Evolutionary conservation across 2,797 vertebrate species (phyloP).

Genomic region (Bryconaethiops microstoma): DNA sequence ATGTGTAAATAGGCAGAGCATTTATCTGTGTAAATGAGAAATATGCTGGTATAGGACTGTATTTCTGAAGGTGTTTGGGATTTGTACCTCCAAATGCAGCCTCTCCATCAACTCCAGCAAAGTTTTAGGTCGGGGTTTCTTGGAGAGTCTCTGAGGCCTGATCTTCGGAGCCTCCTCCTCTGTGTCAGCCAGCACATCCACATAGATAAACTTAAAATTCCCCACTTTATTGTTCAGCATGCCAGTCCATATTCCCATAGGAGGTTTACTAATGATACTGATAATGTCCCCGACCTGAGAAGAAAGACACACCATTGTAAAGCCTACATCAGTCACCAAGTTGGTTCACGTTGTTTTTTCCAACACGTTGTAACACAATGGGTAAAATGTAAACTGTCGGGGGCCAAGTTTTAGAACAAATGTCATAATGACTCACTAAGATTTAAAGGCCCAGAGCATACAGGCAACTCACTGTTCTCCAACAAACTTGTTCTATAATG

Average conservation of each 20-base stretch:
- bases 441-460: too few relatives aligned
- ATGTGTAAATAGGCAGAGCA: background rate
- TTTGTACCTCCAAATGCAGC: conserved; percentile 87
- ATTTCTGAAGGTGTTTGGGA: background rate
- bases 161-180: conserved; percentile 77
- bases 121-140: conserved; percentile 81
- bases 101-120: conserved; percentile 88
- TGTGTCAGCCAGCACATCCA: conserved; percentile 84
- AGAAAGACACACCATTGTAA: background rate
- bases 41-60: background rate
- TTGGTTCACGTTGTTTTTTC: too few relatives aligned
- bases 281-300: conserved; percentile 92
- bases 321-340: background rate
- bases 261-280: conserved; percentile 93
- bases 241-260: conserved; percentile 98
- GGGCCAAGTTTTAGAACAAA: too few relatives aligned
- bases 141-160: conserved; percentile 78
- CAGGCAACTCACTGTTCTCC: background rate
- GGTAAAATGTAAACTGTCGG: too few relatives aligned
- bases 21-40: background rate
- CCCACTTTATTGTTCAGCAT: conserved; percentile 94
- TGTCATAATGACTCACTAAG: too few relatives aligned
- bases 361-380: too few relatives aligned
- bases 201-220: conserved; percentile 98
- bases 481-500: background rate